phyloP scores from a whole-genome alignment of 2,113 vertebrate genomes.

The Pseudorasbora parva region DNA sequence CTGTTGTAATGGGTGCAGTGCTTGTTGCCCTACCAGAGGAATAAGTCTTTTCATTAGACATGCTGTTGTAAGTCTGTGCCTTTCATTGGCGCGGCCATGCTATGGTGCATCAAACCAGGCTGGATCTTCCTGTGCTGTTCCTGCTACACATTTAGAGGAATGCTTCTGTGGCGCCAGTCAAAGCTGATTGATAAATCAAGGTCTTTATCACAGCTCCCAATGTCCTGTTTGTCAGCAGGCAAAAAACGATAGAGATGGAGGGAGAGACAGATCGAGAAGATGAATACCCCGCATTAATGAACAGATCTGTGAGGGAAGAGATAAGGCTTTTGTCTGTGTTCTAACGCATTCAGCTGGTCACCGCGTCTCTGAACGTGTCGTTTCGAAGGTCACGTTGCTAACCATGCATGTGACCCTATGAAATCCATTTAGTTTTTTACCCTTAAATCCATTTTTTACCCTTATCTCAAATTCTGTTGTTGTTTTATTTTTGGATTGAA shows the following conservation, averaged over 20 bases:
- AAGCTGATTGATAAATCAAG: slow-evolving; percentile 54
- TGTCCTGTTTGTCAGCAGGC: slow-evolving; percentile 52
- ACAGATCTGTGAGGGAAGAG: slow-evolving; percentile 54
- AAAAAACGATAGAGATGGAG: slow-evolving; percentile 42
- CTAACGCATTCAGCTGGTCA: slow-evolving; percentile 45
- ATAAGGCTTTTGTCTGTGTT: slow-evolving; percentile 61
- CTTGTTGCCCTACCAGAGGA: slow-evolving; percentile 58
- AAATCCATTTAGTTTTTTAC: too few species aligned
- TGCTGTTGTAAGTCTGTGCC: slow-evolving; percentile 66
- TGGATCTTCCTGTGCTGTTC: slow-evolving; percentile 32
- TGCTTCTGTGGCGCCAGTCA: slow-evolving; percentile 42
- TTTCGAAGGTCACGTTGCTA: slow-evolving; percentile 39
- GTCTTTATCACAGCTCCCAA: slow-evolving; percentile 55
- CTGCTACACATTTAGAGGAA: slow-evolving; percentile 55
- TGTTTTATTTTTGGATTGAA: too few species aligned
- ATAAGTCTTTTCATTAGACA: slow-evolving; percentile 62
- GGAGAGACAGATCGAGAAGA: slow-evolving; percentile 42
- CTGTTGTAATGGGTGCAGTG: slow-evolving; percentile 58
- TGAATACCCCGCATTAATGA: slow-evolving; percentile 57
- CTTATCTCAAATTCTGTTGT: too few species aligned
- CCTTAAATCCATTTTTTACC: too few species aligned
- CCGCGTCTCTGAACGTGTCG: background rate
- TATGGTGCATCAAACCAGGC: slow-evolving; percentile 63
- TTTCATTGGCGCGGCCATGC: slow-evolving; percentile 49
- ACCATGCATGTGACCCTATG: background rate